These are phyloP conservation scores for Camponotus floridanus DNA, from an alignment of 1,140 invertebrate species.

Conservation along the genomic window DNA sequence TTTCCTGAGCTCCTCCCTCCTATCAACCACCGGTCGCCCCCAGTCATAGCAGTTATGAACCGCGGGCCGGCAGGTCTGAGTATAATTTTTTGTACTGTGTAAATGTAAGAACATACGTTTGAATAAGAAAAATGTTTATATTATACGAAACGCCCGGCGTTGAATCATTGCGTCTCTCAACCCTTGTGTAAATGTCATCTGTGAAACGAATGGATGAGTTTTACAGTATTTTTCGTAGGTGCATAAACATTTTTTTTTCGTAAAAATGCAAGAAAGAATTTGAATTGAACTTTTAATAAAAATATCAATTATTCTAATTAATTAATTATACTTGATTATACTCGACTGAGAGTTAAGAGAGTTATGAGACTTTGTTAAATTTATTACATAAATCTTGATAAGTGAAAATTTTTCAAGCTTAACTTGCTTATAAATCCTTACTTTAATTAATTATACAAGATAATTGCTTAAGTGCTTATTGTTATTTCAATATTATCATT, in stretches of 20 bases:
- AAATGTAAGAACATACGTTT: slow-evolving; percentile 88
- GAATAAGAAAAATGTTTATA: slow-evolving; percentile 88
- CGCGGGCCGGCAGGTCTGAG: slow-evolving; percentile 83
- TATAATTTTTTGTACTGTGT: slow-evolving; percentile 88
- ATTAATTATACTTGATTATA: too few species aligned
- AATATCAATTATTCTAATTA: too few species aligned
- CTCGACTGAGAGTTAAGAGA: not conserved
- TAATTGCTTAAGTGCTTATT: too few species aligned
- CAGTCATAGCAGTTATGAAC: slow-evolving; percentile 84
- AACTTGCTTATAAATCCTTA: too few species aligned
- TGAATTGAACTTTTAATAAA: too few species aligned
- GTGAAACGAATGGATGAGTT: not conserved
- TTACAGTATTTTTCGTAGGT: too few species aligned
- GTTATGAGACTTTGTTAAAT: not conserved
- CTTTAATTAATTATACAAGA: too few species aligned
- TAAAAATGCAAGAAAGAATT: too few species aligned
- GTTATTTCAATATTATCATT: too few species aligned
- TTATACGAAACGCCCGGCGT: slow-evolving; percentile 79
- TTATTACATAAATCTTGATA: not conserved
- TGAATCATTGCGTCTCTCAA: not conserved
- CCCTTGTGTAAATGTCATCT: not conserved
- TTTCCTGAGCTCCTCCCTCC: slow-evolving; percentile 47
- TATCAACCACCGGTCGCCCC: slow-evolving; percentile 77
- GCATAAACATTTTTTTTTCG: too few species aligned
- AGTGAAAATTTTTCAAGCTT: not conserved